Evolutionary conservation across 2,888 invertebrate genomes (phyloP), one percentile per base, ranked within the genome.

Genomic region (Xestia c-nigrum): DNA sequence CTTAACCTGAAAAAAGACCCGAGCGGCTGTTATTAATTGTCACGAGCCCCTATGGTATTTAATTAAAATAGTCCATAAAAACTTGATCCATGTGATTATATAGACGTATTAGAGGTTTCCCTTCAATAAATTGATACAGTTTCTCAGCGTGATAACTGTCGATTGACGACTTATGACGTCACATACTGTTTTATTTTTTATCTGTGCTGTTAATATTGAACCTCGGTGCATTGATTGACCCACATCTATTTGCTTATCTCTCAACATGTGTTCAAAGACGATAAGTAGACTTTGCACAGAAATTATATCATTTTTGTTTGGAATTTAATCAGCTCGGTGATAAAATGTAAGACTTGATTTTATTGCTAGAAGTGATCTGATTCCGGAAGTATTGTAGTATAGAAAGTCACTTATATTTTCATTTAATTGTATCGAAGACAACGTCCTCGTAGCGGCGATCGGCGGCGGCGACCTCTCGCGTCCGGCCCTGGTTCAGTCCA

Each of bases 181-280:
- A 73, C 47, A 31, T 5, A 70, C 46, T 21, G 40, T 70, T 73
- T 68, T 47, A 67, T 24, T 71, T 69, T 74, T 68, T 68, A 83
- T 78, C 70, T 55, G 12, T 69, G 59, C 61, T 74, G 55, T 67
- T 63, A 70, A 63, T 83, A 84, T 84, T 84, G 71, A 80, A 80
- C 74, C 71, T 74, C 59, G 31, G 24, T 80, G 72, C 84, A 72
- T 66, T 72, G 84, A 66, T 80, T 82, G 80, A 74, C 84, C 80
- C 55, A 84, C 61, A 82, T 80, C 43, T 38, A 74, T 57, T 74
- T 12, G n/a, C 61, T 80, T 82, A 82, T 82, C 84, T 65, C 5
- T 19, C 31, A 61, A 55, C 80, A 82, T 78, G 73, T 74, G 74
- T 69, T 78, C 43, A 46, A 38, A 43, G 43, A 64, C 55, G 67